Evolutionary conservation across 2,113 vertebrate species (phyloP).

Genomic region (Delphinapterus leucas): DNA sequence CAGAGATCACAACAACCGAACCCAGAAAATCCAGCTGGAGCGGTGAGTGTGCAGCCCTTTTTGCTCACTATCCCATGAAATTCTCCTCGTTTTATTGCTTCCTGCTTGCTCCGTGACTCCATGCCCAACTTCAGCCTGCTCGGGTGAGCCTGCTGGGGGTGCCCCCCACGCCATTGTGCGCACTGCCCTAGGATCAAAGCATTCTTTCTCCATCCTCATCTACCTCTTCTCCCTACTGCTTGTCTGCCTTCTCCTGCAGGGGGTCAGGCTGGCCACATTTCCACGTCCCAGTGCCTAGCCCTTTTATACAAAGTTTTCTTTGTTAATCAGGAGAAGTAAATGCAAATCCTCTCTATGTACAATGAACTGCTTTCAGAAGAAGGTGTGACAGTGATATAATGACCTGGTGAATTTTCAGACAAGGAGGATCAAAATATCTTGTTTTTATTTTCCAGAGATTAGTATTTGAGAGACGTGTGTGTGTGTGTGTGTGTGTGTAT

Average conservation of each 20-base stretch:
- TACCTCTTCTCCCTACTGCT: conserved; percentile 64
- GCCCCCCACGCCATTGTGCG: conserved; percentile 53
- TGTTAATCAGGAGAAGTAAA: conserved; percentile 75
- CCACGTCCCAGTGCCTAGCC: conserved; percentile 53
- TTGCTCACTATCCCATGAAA: neutral
- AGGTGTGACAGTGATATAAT: conserved; percentile 71
- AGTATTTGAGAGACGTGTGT: neutral
- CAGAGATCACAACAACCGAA: neutral
- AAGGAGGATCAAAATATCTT: conserved; percentile 41
- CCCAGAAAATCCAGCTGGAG: neutral
- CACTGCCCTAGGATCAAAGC: conserved; percentile 69
- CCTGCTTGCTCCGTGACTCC: conserved; percentile 26
- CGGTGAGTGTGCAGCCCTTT: neutral
- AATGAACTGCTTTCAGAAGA: conserved; percentile 71
- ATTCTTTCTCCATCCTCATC: conserved; percentile 45
- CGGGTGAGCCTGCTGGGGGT: conserved; percentile 61
- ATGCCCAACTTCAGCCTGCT: conserved; percentile 42
- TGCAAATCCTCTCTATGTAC: conserved; percentile 68
- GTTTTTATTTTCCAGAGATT: conserved; percentile 58
- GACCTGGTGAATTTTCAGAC: conserved; percentile 52
- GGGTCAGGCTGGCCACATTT: conserved; percentile 63
- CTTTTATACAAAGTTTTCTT: conserved; percentile 75
- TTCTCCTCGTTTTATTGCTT: neutral
- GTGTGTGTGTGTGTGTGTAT: neutral
- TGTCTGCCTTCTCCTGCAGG: conserved; percentile 56